Evolutionary conservation across 2,888 invertebrate genomes (phyloP), one percentile per base, ranked within the genome.

Genomic region (Camponotus fellah): DNA sequence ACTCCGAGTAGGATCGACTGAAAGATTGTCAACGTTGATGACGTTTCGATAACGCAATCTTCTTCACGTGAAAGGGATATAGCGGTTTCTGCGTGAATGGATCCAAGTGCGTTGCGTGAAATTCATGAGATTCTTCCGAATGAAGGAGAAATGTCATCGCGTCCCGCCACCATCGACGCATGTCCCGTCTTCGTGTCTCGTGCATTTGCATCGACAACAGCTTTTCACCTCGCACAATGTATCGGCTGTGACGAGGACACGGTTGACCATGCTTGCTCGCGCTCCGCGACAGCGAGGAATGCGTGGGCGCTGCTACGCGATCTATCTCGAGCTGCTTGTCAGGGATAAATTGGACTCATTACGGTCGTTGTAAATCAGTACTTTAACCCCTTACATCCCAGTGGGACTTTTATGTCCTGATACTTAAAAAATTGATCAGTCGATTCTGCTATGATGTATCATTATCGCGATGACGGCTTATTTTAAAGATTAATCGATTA

Each of bases 241-340:
- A 92, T 32, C 91, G 90, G 62, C 82, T 85, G 56, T 93, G 92
- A 12, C 92, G 90, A 1, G 92, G 91, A 86, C 94, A 94, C 5
- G 85, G 60, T 12, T 84, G 49, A 68, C 4, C 83, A 74, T 80
- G 89, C 34, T 87, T 86, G 3, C 84, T 89, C 58, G 74, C 69
- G n/a, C 85, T 88, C 76, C 96, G 96, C 53, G 95, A 93, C 79
- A 96, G 87, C n/a, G 96, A 97, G 17, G 97, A 96, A 91, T 96
- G 96, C 0, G 97, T 97, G 1, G 97, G 97, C 0, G 97, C 96
- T 9, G 96, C 95, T 81, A 97, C 96, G 79, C 97, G 95, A 37
- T 96, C 96, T 90, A 97, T 89, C 80, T 95, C 93, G 46, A 95
- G 95, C 96, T 97, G 91, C 66, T 90, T 90, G 87, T 75, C 40